Base-by-base conservation (phyloP, 2,113 vertebrate genomes). In the Osmerus eperlanus region DNA sequence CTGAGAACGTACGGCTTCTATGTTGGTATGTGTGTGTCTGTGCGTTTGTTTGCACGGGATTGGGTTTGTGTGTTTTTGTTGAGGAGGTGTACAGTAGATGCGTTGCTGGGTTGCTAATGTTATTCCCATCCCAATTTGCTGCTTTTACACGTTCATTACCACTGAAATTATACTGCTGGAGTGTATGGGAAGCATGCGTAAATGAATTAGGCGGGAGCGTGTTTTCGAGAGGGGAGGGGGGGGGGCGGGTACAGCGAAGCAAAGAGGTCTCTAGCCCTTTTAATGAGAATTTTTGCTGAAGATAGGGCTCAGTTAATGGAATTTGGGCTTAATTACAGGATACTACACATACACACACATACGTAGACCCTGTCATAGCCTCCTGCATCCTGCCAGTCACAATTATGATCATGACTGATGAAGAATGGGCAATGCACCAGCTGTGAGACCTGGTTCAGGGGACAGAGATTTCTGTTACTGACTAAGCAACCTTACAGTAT, bases 211-310 rank as follows among this genome's bases (percentile, higher is more conserved):
- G 79, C 74, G 81, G 71, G 72, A 79, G 78, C 79, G 81, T 82
- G 81, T 70, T 82, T 67, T 83, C 28, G 75, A 75, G 81, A 79
- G 83, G 83, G 84, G 84, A 84, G 81, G 83, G 73, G 83, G 86
- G 72, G 73, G 62, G 75, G 80, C 41, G 41, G 41, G 41, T 2
- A 47, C 41, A 47, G 41, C 41, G 75, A 86, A 84, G 79, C 68
- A 65, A 47, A 66, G 72, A 79, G 84, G 84, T 84, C 83, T 83
- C 85, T 74, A 85, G 85, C 86, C 74, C 79, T 89, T 89, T 85
- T 92, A 92, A 91, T 91, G 88, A 90, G 81, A 86, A 74, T 81
- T 90, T 89, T 85, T 89, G 90, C 91, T 90, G 89, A 91, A 91
- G 86, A 89, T 77, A 84, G 85, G 71, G 61, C 75, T 90, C 81